Evolutionary conservation across 2,888 invertebrate species (phyloP), one percentile per base, ranked within the genome.

Genomic region (Villa cingulata): DNA sequence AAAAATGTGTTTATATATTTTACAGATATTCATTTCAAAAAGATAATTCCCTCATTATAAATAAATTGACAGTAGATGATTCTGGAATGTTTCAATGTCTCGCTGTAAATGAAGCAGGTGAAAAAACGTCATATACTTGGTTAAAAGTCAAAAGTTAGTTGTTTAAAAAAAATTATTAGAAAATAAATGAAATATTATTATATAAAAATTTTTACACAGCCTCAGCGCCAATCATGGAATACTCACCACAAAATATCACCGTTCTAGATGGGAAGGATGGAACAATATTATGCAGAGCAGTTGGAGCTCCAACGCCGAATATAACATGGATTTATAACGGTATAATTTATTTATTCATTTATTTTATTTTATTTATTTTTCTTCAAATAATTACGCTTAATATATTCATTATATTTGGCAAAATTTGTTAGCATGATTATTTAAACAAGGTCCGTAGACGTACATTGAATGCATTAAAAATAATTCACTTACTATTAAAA

Each of bases 21-120:
- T 46, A 15, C 36, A 81, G 88, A 62, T 89, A 86, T 64, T 67
- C 77, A n/a, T 73, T 88, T 48, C 80, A 83, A 60, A 80, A 86
- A 53, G 88, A 90, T 63, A 86, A 89, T 51, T 84, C 88, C 1
- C 71, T 94, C 54, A 74, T 82, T 18, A 86, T 96, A 51, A 82
- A 78, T 59, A 80, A 82, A 59, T 72, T 94, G 39, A 77, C 80
- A 56, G 82, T 87, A 68, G 80, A 81, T 53, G 92, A 95, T 68
- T 84, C 87, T 53, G 96, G 94, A 42, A 86, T 96, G 77, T 96
- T 88, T 63, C 96, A 97, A 67, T 97, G 97, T 65, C 80, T 94
- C 59, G 91, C 90, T 0, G 74, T 74, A 46, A 97, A 95, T 64
- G 82, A 82, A 58, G 96, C 89, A 2, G 97, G 96, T 14, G 88